Base-by-base conservation (phyloP, 2,797 vertebrate genomes). In the Lagocephalus sceleratus region DNA sequence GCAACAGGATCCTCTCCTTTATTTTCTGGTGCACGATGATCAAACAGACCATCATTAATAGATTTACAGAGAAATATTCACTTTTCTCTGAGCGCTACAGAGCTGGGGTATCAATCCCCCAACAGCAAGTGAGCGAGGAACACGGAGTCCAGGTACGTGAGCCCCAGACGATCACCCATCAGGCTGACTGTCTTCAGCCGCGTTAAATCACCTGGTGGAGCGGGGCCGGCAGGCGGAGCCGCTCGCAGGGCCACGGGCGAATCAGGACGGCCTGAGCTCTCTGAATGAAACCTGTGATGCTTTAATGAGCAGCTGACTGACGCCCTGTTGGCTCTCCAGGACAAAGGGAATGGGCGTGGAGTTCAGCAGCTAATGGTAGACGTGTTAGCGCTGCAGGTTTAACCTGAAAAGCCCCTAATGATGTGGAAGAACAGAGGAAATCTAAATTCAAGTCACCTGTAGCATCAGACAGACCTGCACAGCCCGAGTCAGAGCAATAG, bases 271-370 rank as follows among this genome's bases (percentile, higher is more conserved):
- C 48, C 59, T 39, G 48, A 66, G 73, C 69, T 73, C 63, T 50
- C 50, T 55, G 60, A 55, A 70, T 73, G 69, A 61, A 66, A 79
- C 63, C 69, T 70, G 19, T 26, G 17, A 47, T 12, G 56, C 73
- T 79, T 77, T 84, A 81, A 75, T 75, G 79, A 71, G 78, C 71
- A 73, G 66, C 61, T 39, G 71, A 68, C 76, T 80, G 71, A 81
- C 69, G 73, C 71, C 0, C 53, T 69, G 50, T 59, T 69, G 35
- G 7, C 51, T 66, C 57, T 49, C 43, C 12, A 50, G 58, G 64
- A 60, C 12, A 45, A 53, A 59, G 11, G 1, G 41, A 46, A 20
- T 35, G 32, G 21, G 3, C 5, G n/a, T n/a, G n/a, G n/a, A n/a
- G n/a, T n/a, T n/a, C n/a, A n/a, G n/a, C n/a, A n/a, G n/a, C n/a